Percentiles rank a stretch among this genome's conserved stretches.
Conservation (phyloP, 2,113 vertebrate genomes). For the Cavia aperea region DNA sequence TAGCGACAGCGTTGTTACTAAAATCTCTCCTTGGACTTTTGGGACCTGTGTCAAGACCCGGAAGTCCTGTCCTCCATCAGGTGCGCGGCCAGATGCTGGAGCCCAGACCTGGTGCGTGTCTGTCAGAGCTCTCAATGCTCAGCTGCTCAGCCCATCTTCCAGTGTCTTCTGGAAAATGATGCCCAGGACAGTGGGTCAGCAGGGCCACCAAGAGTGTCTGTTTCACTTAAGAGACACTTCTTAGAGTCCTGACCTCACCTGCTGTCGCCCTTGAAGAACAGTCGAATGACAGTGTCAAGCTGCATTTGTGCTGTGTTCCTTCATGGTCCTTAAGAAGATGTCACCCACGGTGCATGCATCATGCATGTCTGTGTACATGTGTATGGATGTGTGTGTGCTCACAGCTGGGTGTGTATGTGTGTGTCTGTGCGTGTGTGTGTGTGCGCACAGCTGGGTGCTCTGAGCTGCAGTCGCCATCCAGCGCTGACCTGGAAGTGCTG, state of each 20-base stretch:
- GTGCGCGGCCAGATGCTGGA: fast-evolving
- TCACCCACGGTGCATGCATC: fast-evolving
- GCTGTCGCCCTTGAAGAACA: neutral
- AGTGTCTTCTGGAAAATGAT: neutral
- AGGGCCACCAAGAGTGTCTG: fast-evolving
- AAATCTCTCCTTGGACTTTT: neutral
- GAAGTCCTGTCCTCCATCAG: neutral
- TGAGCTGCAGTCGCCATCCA: neutral
- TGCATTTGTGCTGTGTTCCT: neutral
- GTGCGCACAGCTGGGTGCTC: neutral
- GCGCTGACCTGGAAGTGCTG: neutral
- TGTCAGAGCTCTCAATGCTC: fast-evolving
- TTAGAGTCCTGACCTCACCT: neutral
- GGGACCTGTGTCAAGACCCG: neutral
- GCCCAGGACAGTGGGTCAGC: neutral
- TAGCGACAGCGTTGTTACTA: neutral
- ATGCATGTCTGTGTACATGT: neutral
- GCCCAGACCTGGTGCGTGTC: fast-evolving
- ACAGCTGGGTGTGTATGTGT: neutral
- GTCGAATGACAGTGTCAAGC: fast-evolving
- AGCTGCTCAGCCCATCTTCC: fast-evolving
- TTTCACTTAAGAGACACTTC: too few relatives aligned
- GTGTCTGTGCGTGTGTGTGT: fast-evolving
- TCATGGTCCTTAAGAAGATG: too few relatives aligned
- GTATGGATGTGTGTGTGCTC: fast-evolving